Evolutionary conservation across 2,888 invertebrate species (phyloP), one percentile per base, ranked within the genome.

Genomic region (Anthophora plumipes): DNA sequence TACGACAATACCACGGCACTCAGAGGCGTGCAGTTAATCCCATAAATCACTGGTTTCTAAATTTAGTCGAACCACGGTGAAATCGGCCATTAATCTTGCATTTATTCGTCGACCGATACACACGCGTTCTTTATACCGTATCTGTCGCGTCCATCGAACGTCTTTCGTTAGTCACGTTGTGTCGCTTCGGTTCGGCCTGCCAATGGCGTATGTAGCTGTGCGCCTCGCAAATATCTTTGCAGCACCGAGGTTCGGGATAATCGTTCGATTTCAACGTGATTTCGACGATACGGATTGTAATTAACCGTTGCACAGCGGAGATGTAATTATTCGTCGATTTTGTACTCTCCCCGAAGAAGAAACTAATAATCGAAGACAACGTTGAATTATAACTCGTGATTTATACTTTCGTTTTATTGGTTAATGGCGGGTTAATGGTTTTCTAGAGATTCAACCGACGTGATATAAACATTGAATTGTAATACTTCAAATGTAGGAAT

Each of bases 41-140:
- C 41, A 68, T 72, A 80, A 68, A 78, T 80, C 80, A 37, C 6
- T 3, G 41, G 57, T 69, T 60, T 82, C 81, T 82, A 81, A 81
- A 76, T 82, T 82, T 76, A 82, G 67, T 46, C 69, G 73, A 43
- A 22, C n/a, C 50, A 37, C 64, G 60, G 71, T 76, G 76, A 76
- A 82, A 81, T 81, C 76, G 76, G 22, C 77, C 68, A 68, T 82
- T 82, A 82, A 82, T 82, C 77, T 82, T 73, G 60, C 69, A 67
- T 77, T 77, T 82, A 77, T 72, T 80, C 71, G 80, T 68, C 63
- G 80, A 52, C 50, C 64, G 60, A 67, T 74, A 67, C 67, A 66
- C 69, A 41, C 52, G 39, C 50, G 63, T 48, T 41, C 37, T 37
- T 20, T 39, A 25, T 9, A 20, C 57, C 57, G 31, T 80, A 77